A percentile compares a stretch with the other conserved stretches of the same genome.
Evolutionary conservation across 1,140 invertebrate genomes (phyloP).

Genomic region (Triops longicaudatus): DNA sequence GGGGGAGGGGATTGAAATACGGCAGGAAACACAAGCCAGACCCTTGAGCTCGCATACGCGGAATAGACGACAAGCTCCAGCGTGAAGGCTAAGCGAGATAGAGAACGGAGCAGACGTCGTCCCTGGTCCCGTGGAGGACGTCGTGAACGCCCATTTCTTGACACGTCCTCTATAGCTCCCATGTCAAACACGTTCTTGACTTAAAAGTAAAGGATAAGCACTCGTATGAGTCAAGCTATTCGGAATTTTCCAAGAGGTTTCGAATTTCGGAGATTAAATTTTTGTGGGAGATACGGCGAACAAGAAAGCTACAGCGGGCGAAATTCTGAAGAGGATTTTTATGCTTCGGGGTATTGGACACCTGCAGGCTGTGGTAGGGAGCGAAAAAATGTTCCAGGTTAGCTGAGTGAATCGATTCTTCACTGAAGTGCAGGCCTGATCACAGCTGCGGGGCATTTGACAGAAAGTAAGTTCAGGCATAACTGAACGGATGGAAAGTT

Average conservation of each 20-base stretch:
- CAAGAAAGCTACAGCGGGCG: too few relatives aligned
- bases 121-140: neutral
- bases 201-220: neutral
- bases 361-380: too few relatives aligned
- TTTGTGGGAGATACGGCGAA: too few relatives aligned
- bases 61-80: neutral
- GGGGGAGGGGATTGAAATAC: neutral
- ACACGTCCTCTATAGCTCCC: neutral
- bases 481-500: too few relatives aligned
- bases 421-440: too few relatives aligned
- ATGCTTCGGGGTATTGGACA: too few relatives aligned
- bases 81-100: neutral
- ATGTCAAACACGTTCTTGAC: neutral
- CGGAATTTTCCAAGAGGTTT: neutral
- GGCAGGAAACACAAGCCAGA: neutral
- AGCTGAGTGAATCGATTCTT: too few relatives aligned
- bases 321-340: too few relatives aligned
- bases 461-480: too few relatives aligned
- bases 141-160: neutral
- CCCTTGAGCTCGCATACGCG: neutral
- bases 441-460: too few relatives aligned
- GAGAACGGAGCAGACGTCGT: conserved; percentile 5
- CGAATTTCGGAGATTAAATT: too few relatives aligned
- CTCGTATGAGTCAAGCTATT: neutral
- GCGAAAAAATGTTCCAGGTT: too few relatives aligned